phyloP scores from a whole-genome alignment of 2,797 vertebrate species.

The Pempheris klunzingeri region DNA sequence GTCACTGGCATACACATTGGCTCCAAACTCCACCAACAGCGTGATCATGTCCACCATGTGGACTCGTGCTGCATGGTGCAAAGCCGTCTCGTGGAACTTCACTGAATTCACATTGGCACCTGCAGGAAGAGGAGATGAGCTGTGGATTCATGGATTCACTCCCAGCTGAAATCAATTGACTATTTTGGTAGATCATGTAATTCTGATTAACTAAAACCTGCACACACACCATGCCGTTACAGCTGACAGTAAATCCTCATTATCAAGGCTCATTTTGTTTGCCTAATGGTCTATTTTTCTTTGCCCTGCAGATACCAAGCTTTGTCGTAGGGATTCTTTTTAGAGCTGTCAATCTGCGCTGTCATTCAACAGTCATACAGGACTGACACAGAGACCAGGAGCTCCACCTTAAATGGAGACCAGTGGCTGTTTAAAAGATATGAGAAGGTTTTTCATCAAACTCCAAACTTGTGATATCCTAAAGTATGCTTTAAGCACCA shows the following conservation, averaged over 20 bases:
- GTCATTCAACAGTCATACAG: background rate
- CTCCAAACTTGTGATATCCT: too few relatives aligned
- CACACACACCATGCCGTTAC: background rate
- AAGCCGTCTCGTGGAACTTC: conserved; percentile 91
- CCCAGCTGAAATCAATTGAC: background rate
- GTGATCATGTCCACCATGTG: conserved; percentile 86
- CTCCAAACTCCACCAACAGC: conserved; percentile 92
- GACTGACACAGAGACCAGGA: too few relatives aligned
- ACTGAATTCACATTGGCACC: conserved; percentile 92
- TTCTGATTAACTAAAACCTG: background rate
- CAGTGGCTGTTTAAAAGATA: too few relatives aligned
- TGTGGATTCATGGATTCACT: background rate
- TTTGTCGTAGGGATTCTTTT: background rate
- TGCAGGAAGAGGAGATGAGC: conserved; percentile 52
- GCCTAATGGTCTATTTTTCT: background rate
- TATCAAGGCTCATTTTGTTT: background rate
- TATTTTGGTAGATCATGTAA: background rate
- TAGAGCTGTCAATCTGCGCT: background rate
- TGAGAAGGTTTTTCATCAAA: too few relatives aligned
- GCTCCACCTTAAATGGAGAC: too few relatives aligned
- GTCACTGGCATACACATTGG: conserved; percentile 87
- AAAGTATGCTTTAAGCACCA: too few relatives aligned
- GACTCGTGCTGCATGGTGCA: conserved; percentile 91
- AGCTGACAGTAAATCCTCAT: background rate
- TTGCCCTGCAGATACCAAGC: background rate